phyloP scores from a whole-genome alignment of 2,113 vertebrate species.

The Macquaria australasica region DNA sequence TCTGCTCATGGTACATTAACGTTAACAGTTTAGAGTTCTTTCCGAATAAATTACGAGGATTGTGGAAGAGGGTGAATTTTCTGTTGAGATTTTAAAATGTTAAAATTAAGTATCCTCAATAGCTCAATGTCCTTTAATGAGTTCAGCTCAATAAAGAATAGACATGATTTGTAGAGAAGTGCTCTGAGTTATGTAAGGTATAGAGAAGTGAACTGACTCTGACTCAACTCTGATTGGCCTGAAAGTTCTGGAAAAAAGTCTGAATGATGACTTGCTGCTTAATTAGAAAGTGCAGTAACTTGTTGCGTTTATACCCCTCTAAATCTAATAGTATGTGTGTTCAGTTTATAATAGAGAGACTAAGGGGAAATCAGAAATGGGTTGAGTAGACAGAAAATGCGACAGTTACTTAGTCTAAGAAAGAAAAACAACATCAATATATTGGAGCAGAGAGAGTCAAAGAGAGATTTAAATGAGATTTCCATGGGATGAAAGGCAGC shows the following conservation, averaged over 20 bases:
- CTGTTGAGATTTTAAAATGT: background rate
- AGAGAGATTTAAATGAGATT: slow-evolving; percentile 59
- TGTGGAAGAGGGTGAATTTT: background rate
- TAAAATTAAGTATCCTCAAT: background rate
- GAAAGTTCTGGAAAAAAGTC: background rate
- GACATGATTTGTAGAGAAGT: background rate
- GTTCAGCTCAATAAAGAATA: background rate
- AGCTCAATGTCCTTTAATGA: slow-evolving; percentile 7
- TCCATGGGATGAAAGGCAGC: slow-evolving; percentile 52
- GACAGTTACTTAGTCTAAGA: slow-evolving; percentile 23
- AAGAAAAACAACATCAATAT: slow-evolving; percentile 21
- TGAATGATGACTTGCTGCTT: background rate
- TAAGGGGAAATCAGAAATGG: background rate
- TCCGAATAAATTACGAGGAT: background rate
- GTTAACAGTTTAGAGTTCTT: background rate
- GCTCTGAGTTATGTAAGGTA: background rate
- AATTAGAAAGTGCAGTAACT: slow-evolving; percentile 12
- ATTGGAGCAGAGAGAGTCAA: slow-evolving; percentile 24
- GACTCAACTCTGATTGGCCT: background rate
- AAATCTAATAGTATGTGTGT: background rate
- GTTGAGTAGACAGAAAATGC: background rate
- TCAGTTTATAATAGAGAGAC: background rate
- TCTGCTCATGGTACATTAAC: background rate
- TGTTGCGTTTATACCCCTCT: background rate
- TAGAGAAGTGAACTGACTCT: background rate